A percentile compares a stretch with the other conserved stretches of the same genome.
These are phyloP conservation scores for Puma concolor DNA, from an alignment of 2,113 vertebrate species.

Conservation along the genomic window DNA sequence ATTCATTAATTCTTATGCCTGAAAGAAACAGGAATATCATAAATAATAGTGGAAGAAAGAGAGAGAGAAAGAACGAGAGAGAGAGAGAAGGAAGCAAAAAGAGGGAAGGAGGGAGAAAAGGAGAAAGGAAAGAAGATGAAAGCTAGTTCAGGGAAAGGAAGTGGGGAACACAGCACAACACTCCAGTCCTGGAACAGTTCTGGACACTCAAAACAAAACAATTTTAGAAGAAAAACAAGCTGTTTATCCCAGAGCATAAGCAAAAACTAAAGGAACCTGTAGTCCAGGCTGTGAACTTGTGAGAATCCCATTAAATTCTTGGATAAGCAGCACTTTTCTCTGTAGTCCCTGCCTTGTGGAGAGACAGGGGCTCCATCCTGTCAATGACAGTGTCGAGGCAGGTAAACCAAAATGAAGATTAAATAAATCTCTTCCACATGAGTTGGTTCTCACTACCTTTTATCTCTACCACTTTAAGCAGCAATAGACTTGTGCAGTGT, in stretches of 20 bases:
- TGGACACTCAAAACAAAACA: background rate
- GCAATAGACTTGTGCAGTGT: background rate
- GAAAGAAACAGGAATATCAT: background rate
- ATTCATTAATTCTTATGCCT: background rate
- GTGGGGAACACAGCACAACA: background rate
- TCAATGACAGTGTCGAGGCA: background rate
- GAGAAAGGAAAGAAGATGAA: background rate
- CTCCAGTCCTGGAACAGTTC: background rate
- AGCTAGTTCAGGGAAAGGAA: background rate
- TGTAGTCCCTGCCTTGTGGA: background rate
- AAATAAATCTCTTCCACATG: background rate
- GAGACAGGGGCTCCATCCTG: background rate
- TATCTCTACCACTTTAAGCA: background rate
- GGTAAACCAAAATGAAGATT: background rate
- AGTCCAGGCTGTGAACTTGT: background rate
- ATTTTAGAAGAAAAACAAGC: background rate
- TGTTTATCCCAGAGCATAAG: background rate
- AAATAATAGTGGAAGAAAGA: background rate
- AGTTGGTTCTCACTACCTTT: background rate
- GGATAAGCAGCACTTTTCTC: background rate
- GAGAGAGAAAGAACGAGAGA: background rate
- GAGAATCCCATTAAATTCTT: background rate
- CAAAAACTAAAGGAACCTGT: background rate
- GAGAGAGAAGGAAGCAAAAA: background rate
- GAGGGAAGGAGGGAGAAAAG: too few relatives aligned